These are phyloP conservation scores for silkworm (Bombyx mori) DNA, from an alignment of 1,140 invertebrate species.

Conservation along the genomic window DNA sequence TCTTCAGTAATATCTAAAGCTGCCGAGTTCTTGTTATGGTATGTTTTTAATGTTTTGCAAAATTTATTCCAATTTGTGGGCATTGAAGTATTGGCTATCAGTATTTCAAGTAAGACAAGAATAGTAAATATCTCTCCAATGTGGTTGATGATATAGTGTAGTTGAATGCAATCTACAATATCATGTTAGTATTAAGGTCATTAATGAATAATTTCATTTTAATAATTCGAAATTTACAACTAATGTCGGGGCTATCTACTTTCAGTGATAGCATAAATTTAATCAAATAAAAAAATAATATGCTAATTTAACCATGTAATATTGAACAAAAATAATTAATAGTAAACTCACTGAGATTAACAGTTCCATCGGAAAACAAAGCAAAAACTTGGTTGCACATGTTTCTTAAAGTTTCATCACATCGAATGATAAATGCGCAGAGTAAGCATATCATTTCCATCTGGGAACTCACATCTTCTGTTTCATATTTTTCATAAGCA, in stretches of 20 bases:
- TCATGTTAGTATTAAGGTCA: constrained; percentile 55
- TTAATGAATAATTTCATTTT: constrained; percentile 62
- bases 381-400: constrained; percentile 78
- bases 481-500: constrained; percentile 53
- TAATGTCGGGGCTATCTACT: no score
- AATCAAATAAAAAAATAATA: not conserved
- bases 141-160: constrained; percentile 60
- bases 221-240: constrained; percentile 13
- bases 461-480: constrained; percentile 45
- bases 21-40: constrained; percentile 17
- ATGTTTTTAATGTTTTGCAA: constrained; percentile 35
- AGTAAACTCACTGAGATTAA: constrained; percentile 68
- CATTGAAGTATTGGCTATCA: constrained; percentile 48
- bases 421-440: constrained; percentile 76
- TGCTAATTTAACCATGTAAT: not conserved
- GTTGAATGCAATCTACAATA: constrained; percentile 47
- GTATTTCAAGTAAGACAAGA: constrained; percentile 43
- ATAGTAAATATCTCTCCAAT: constrained; percentile 60
- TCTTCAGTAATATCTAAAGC: constrained; percentile 33
- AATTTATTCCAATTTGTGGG: constrained; percentile 52
- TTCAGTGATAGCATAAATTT: no score
- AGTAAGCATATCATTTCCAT: constrained; percentile 76
- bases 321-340: constrained; percentile 15
- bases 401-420: constrained; percentile 77
- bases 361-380: constrained; percentile 67